Base-by-base conservation (phyloP, 2,888 invertebrate species). In the Tiphia femorata region DNA sequence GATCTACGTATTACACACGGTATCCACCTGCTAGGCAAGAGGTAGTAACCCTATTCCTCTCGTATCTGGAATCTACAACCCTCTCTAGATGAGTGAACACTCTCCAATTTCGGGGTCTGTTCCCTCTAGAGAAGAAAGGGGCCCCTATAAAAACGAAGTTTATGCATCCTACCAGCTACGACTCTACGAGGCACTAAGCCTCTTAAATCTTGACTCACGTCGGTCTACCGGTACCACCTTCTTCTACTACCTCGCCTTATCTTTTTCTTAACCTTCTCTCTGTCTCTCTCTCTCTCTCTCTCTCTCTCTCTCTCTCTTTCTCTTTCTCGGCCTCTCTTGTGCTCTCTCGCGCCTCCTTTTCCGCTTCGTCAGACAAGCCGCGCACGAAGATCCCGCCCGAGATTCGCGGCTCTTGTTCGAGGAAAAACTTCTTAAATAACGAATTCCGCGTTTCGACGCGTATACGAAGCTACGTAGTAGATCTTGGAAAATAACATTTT, bases 1-100 rank as follows among this genome's bases (percentile, higher is more conserved):
- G 38, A 64, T 69, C 55, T 54, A 64, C 55, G 62, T 42, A 49
- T 42, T 42, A 27, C 41, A 60, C 58, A 46, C 67, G 67, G 61
- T 60, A 70, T 77, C 70, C 77, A 77, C 78, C 77, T 77, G 77
- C 73, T 65, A 67, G 69, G 57, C 58, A 37, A 54, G 58, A 64
- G 59, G 61, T 62, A 55, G 69, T 74, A 78, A 76, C 72, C 70
- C 75, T 72, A 76, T 75, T 73, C 72, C 71, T 55, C 59, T 50
- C 38, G 61, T 76, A 76, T 77, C 78, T 76, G 46, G 59, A 70
- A 75, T 78, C 77, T 77, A 72, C 74, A 63, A 70, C 65, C 69
- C 66, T 64, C 64, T 59, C 62, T 64, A 59, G 63, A 65, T 51
- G 49, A 64, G 27, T 40, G 53, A 72, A 56, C 59, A 42, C 61